Evolutionary conservation across 2,888 invertebrate species (phyloP).

Genomic region (Augiades crinisus): DNA sequence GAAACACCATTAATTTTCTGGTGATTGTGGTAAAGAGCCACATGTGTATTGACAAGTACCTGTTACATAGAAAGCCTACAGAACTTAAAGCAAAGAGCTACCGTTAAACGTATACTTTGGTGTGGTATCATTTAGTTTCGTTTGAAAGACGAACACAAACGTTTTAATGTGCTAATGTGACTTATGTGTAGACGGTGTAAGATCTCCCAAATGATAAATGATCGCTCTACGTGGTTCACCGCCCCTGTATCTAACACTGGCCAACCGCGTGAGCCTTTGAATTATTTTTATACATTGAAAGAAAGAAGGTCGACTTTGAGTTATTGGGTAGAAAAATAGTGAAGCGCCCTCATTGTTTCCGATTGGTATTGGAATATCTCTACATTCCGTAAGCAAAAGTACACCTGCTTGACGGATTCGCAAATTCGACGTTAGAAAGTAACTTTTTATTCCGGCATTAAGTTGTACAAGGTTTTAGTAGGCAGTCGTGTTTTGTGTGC

Average conservation of each 20-base stretch:
- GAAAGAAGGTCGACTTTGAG: slow-evolving; percentile 38
- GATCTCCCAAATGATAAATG: slow-evolving; percentile 52
- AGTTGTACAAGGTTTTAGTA: slow-evolving; percentile 55
- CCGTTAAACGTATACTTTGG: not conserved
- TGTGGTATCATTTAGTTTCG: slow-evolving; percentile 3
- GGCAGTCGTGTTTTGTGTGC: slow-evolving; percentile 63
- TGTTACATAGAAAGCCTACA: not conserved
- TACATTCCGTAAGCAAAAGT: slow-evolving; percentile 7
- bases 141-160: slow-evolving; percentile 10
- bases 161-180: slow-evolving; percentile 22
- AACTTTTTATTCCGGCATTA: slow-evolving; percentile 61
- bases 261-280: slow-evolving; percentile 34
- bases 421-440: slow-evolving; percentile 75
- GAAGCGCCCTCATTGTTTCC: slow-evolving; percentile 39
- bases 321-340: slow-evolving; percentile 42
- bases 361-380: slow-evolving; percentile 17
- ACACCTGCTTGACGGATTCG: slow-evolving; percentile 34
- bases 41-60: too few species aligned
- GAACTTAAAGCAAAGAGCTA: not conserved
- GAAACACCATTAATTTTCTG: too few species aligned
- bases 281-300: slow-evolving; percentile 39
- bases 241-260: slow-evolving; percentile 35
- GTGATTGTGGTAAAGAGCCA: too few species aligned
- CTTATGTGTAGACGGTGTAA: slow-evolving; percentile 49
- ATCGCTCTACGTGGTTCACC: slow-evolving; percentile 52